A percentile compares a stretch with the other conserved stretches of the same genome.
These are phyloP conservation scores for Spea hammondii DNA, from an alignment of 2,797 vertebrate species.

Conservation along the genomic window DNA sequence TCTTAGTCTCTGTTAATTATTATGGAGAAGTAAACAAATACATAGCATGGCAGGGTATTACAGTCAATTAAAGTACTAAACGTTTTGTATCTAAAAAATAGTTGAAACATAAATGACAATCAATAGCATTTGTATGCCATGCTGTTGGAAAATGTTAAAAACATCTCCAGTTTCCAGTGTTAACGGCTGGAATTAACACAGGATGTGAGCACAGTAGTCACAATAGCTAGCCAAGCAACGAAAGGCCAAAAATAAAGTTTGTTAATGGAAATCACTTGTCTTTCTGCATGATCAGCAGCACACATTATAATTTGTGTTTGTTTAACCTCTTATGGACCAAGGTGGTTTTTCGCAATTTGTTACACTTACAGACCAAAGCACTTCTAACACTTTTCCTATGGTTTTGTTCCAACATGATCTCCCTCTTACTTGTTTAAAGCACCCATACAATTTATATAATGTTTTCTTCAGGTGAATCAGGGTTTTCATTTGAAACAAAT, in stretches of 20 bases:
- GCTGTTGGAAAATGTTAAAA: slow-evolving; percentile 2
- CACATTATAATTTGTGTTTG: background rate
- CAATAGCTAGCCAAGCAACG: background rate
- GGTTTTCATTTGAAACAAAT: too few relatives aligned
- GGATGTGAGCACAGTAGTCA: background rate
- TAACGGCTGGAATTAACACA: background rate
- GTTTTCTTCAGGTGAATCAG: too few relatives aligned
- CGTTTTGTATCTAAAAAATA: background rate
- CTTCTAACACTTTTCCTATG: too few relatives aligned
- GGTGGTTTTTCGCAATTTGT: too few relatives aligned
- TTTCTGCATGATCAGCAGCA: background rate
- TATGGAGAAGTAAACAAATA: slow-evolving; percentile 1
- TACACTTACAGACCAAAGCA: too few relatives aligned
- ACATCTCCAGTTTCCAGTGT: background rate
- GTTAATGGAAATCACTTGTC: background rate
- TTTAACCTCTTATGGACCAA: background rate
- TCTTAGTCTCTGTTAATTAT: slow-evolving; percentile 6
- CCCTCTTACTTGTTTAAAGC: too few relatives aligned
- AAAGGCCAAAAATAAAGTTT: background rate
- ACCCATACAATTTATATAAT: too few relatives aligned
- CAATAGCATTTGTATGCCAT: background rate
- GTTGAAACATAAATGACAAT: background rate
- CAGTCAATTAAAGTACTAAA: background rate
- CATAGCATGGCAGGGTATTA: slow-evolving; percentile 7
- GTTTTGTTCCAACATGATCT: too few relatives aligned